Evolutionary conservation across 1,140 invertebrate genomes (phyloP).

Genomic region (Hypothenemus hampei): DNA sequence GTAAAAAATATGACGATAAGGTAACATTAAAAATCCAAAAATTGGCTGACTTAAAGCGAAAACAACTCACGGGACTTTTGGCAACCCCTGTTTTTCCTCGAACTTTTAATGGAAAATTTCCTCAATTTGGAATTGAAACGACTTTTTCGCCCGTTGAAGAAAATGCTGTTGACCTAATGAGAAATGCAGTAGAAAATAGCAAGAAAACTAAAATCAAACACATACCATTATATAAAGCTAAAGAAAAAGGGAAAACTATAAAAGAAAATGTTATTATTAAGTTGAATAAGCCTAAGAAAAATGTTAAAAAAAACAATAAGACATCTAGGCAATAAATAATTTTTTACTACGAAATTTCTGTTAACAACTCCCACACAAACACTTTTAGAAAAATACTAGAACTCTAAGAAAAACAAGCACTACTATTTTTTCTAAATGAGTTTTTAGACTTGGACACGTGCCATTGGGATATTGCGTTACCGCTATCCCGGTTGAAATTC

Average conservation of each 20-base stretch:
- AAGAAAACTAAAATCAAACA: constrained; percentile 16
- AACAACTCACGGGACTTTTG: constrained; percentile 55
- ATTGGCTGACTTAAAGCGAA: constrained; percentile 51
- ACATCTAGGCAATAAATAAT: too few species aligned
- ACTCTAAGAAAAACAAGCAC: too few species aligned
- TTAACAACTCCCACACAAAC: too few species aligned
- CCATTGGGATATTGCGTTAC: too few species aligned
- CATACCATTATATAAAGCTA: constrained; percentile 26
- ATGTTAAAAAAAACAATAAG: too few species aligned
- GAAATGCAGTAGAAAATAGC: constrained; percentile 45
- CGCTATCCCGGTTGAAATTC: too few species aligned
- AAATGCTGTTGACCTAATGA: constrained; percentile 53
- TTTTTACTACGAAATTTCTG: too few species aligned
- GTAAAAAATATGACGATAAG: constrained; percentile 42
- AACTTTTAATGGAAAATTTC: constrained; percentile 66
- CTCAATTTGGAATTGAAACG: constrained; percentile 37
- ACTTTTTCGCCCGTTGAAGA: constrained; percentile 14
- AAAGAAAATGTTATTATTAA: constrained; percentile 1
- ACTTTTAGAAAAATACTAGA: too few species aligned
- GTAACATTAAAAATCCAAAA: constrained; percentile 42
- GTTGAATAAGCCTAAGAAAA: too few species aligned
- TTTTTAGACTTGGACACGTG: too few species aligned
- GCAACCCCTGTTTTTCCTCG: constrained; percentile 60
- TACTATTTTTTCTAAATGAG: too few species aligned
- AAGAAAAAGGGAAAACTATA: background rate